A percentile compares a stretch with the other conserved stretches of the same genome.
These are phyloP conservation scores for Esox niger DNA, from an alignment of 2,113 vertebrate species.

Conservation along the genomic window DNA sequence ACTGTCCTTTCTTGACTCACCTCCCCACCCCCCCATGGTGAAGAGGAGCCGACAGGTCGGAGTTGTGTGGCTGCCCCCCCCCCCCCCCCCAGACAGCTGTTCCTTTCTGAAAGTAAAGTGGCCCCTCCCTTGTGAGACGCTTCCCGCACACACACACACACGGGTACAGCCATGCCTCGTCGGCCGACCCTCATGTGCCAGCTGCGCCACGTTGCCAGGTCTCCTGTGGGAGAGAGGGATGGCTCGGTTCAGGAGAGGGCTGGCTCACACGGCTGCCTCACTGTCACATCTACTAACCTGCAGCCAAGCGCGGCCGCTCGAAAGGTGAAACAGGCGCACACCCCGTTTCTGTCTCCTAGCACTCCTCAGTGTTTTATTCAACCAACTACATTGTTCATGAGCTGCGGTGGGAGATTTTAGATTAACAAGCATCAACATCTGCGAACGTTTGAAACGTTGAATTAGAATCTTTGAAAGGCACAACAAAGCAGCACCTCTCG, in stretches of 20 bases:
- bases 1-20: constrained; percentile 11
- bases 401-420: no score
- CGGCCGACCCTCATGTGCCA: constrained; percentile 25
- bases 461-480: no score
- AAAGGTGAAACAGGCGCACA: constrained; percentile 35
- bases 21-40: neutral
- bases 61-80: neutral
- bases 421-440: no score
- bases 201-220: constrained; percentile 19
- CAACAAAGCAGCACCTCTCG: neutral
- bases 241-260: constrained; percentile 1
- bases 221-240: neutral
- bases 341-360: no score
- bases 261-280: neutral
- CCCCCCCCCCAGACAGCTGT: constrained; percentile 34
- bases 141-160: neutral
- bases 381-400: no score
- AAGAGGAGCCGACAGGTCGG: neutral
- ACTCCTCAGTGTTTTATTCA: no score
- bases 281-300: constrained; percentile 19
- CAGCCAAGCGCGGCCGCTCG: constrained; percentile 22
- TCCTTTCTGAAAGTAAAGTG: constrained; percentile 19
- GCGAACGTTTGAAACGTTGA: no score
- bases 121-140: constrained; percentile 17
- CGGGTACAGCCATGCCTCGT: constrained; percentile 20